Evolutionary conservation across 2,888 invertebrate species (phyloP).

Genomic region (Meteorus colon): DNA sequence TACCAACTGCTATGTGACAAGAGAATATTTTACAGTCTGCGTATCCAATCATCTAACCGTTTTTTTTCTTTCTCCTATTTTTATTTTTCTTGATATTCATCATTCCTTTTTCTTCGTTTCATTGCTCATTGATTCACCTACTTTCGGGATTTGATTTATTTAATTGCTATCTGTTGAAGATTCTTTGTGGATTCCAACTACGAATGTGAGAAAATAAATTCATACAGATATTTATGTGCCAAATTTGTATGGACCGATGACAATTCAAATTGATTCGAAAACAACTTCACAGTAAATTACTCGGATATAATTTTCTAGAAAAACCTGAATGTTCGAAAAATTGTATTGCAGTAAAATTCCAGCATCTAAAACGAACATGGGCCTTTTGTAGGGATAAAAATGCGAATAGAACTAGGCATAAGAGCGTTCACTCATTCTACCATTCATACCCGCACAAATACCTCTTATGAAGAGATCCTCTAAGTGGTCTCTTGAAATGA

Average conservation of each 20-base stretch:
- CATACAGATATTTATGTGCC: too few relatives aligned
- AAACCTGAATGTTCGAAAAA: neutral
- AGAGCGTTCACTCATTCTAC: neutral
- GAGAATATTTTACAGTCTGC: conserved; percentile 35
- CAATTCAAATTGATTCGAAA: neutral
- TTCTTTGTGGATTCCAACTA: too few relatives aligned
- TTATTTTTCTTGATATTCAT: neutral
- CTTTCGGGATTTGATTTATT: neutral
- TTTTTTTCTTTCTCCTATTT: neutral
- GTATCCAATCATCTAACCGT: conserved; percentile 32
- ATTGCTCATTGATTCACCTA: neutral
- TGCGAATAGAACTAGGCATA: neutral
- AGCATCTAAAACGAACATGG: neutral
- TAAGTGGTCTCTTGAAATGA: conserved; percentile 63
- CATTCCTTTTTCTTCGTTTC: conserved; percentile 10
- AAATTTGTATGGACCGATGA: neutral
- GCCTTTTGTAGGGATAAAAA: neutral
- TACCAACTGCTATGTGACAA: conserved; percentile 43
- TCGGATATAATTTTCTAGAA: neutral
- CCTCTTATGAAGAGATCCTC: conserved; percentile 58
- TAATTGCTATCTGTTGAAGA: too few relatives aligned
- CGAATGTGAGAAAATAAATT: too few relatives aligned
- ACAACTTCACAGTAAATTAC: conserved; percentile 6
- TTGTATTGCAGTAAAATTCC: neutral
- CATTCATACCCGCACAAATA: conserved; percentile 2